These are phyloP conservation scores for Dorcus parallelipipedus DNA, from an alignment of 2,888 invertebrate species.

Conservation along the genomic window DNA sequence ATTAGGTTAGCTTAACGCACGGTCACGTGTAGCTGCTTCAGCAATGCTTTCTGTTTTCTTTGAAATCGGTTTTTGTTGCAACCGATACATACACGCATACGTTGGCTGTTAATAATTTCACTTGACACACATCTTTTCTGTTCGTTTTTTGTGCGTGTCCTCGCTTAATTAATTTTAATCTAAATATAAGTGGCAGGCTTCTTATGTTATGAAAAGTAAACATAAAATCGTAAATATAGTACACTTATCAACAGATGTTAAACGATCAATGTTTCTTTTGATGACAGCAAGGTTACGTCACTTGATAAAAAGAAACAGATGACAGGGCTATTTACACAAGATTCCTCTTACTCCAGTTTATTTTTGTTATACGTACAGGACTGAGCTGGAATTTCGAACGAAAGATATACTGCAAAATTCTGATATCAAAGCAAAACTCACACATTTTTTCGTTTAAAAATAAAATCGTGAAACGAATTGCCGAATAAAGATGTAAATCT, in stretches of 20 bases:
- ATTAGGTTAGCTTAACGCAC: conserved; percentile 35
- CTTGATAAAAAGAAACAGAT: background rate
- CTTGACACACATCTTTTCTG: conserved; percentile 2
- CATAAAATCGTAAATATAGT: conserved; percentile 6
- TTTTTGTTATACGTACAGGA: too few relatives aligned
- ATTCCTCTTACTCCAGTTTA: too few relatives aligned
- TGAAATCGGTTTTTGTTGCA: background rate
- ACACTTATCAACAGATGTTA: conserved; percentile 10
- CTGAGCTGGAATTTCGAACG: too few relatives aligned
- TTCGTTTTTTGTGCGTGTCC: conserved; percentile 5
- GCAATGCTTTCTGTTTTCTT: background rate
- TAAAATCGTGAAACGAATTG: too few relatives aligned
- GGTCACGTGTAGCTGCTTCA: conserved; percentile 26
- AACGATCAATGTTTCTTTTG: conserved; percentile 10
- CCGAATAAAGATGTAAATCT: too few relatives aligned
- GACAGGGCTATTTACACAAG: background rate
- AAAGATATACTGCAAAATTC: too few relatives aligned
- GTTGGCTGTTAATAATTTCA: conserved; percentile 8
- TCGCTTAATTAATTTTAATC: conserved; percentile 6
- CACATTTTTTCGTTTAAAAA: too few relatives aligned
- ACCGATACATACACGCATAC: background rate
- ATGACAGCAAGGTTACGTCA: conserved; percentile 5
- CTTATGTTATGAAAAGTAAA: background rate
- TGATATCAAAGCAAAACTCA: too few relatives aligned
- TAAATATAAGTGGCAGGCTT: conserved; percentile 5